Conservation (phyloP, 2,888 invertebrate species). For the Gymnocheta viridis region DNA sequence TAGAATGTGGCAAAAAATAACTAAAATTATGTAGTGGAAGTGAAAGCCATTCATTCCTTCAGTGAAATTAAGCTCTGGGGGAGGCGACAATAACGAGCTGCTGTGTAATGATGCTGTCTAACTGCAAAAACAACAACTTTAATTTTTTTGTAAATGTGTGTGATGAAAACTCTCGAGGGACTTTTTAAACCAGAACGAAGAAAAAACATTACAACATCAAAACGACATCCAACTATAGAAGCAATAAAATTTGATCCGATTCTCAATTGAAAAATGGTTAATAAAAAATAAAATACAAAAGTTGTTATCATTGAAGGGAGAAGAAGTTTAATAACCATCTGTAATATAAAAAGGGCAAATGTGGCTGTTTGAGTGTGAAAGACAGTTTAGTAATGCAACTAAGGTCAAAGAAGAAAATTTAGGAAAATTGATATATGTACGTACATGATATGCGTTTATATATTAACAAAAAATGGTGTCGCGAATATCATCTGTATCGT, state of each 20-base stretch:
- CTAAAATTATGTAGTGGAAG: background rate
- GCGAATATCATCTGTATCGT: too few species aligned
- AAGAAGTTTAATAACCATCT: too few species aligned
- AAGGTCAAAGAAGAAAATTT: too few species aligned
- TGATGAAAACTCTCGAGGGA: slow-evolving; percentile 80
- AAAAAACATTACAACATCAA: slow-evolving; percentile 73
- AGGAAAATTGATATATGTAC: too few species aligned
- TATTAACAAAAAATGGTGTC: too few species aligned
- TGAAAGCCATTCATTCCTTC: background rate
- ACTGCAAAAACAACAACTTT: slow-evolving; percentile 72
- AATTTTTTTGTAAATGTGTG: slow-evolving; percentile 81
- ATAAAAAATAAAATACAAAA: slow-evolving; percentile 73
- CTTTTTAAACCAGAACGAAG: slow-evolving; percentile 81
- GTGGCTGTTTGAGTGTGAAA: background rate
- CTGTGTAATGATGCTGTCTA: slow-evolving; percentile 61
- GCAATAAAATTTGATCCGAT: slow-evolving; percentile 78
- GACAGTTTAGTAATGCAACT: too few species aligned
- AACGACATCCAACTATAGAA: background rate
- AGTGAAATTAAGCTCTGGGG: background rate
- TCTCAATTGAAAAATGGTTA: slow-evolving; percentile 79
- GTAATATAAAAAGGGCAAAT: background rate
- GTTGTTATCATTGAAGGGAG: background rate
- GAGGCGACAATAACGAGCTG: slow-evolving; percentile 57
- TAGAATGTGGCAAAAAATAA: slow-evolving; percentile 36
- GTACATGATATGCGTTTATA: too few species aligned